Evolutionary conservation across 1,140 invertebrate species (phyloP).

Genomic region (Holcopasites calliopsidis): DNA sequence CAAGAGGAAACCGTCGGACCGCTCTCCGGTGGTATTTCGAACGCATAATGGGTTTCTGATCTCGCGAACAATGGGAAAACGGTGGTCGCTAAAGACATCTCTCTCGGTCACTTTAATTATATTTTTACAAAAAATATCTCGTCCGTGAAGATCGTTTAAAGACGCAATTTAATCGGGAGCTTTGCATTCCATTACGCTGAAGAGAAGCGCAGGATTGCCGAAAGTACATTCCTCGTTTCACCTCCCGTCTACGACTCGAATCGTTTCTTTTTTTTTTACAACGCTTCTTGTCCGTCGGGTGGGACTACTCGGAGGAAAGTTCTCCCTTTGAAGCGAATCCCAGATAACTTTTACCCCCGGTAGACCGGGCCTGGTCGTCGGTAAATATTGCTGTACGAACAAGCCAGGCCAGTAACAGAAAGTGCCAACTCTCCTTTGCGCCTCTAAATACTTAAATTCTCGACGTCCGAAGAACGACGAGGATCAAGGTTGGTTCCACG

Average conservation of each 20-base stretch:
- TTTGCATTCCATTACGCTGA: slow-evolving; percentile 36
- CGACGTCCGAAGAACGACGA: background rate
- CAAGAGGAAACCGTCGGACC: too few relatives aligned
- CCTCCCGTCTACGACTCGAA: background rate
- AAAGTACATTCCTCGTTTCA: slow-evolving; percentile 4
- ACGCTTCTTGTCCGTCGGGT: slow-evolving; percentile 23
- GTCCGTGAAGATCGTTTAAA: slow-evolving; percentile 30
- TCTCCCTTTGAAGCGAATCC: slow-evolving; percentile 13
- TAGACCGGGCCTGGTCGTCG: background rate
- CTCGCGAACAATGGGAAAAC: background rate
- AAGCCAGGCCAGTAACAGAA: background rate
- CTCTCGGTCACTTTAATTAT: slow-evolving; percentile 29
- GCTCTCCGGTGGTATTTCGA: background rate
- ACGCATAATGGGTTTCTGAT: slow-evolving; percentile 17
- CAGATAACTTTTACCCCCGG: background rate
- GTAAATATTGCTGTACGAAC: slow-evolving; percentile 5
- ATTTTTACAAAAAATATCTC: slow-evolving; percentile 46
- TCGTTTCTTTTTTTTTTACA: slow-evolving; percentile 33
- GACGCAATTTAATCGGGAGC: slow-evolving; percentile 45
- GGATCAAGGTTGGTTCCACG: background rate
- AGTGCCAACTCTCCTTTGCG: background rate
- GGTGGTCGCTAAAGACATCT: slow-evolving; percentile 16
- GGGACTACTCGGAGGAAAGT: background rate
- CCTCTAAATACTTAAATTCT: background rate
- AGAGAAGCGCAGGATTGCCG: slow-evolving; percentile 25